Evolutionary conservation across 2,888 invertebrate genomes (phyloP).

Genomic region (Desoria tigrina): DNA sequence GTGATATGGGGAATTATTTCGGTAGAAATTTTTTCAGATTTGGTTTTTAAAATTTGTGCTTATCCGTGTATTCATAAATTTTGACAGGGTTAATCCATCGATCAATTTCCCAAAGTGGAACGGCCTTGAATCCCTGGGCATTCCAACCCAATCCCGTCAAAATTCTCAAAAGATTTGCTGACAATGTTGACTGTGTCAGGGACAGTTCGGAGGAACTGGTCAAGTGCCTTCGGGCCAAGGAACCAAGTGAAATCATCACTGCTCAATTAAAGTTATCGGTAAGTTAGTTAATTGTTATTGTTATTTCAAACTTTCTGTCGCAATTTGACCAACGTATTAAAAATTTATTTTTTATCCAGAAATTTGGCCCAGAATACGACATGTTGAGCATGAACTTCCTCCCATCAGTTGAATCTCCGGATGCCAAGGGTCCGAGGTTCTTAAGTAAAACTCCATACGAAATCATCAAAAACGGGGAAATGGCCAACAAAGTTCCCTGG

Average conservation of each 20-base stretch:
- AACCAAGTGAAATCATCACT: constrained; percentile 24
- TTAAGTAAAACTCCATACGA: constrained; percentile 67
- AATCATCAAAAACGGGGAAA: constrained; percentile 63
- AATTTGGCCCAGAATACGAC: constrained; percentile 30
- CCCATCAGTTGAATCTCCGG: constrained; percentile 27
- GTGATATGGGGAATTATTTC: constrained; percentile 7
- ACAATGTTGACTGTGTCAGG: constrained; percentile 27
- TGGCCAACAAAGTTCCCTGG: constrained; percentile 67
- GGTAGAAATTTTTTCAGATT: background rate
- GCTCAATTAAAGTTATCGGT: too few species aligned
- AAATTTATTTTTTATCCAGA: constrained; percentile 3
- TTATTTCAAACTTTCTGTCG: too few species aligned
- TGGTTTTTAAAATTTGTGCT: background rate
- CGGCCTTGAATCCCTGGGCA: constrained; percentile 40
- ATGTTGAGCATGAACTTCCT: constrained; percentile 31
- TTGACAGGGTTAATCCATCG: constrained; percentile 30
- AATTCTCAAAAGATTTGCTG: constrained; percentile 23
- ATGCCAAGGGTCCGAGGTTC: constrained; percentile 58
- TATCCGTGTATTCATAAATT: background rate
- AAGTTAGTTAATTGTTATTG: too few species aligned
- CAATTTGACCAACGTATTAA: too few species aligned
- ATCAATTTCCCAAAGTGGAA: constrained; percentile 36
- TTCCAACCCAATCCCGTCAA: constrained; percentile 33
- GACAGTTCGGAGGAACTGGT: constrained; percentile 22
- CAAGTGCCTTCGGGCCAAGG: constrained; percentile 30